Conservation (phyloP, 2,888 invertebrate genomes). For the Mesorhabditis spiculigera region DNA sequence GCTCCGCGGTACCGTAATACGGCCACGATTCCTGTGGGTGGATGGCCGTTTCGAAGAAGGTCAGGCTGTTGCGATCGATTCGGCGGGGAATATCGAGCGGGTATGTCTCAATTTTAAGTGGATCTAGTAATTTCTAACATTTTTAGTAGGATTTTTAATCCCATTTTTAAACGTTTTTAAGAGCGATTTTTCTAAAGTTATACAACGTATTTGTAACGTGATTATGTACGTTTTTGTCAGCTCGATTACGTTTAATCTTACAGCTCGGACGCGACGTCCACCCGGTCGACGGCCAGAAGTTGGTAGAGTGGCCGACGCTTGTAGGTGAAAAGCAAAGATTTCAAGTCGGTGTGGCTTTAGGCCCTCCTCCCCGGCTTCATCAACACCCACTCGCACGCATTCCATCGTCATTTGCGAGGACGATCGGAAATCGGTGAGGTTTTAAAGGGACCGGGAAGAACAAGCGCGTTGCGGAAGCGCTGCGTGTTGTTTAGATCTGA, state of each 20-base stretch:
- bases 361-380: slow-evolving; percentile 53
- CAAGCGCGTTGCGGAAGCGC: neutral
- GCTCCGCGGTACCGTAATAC: neutral
- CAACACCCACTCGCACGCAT: slow-evolving; percentile 55
- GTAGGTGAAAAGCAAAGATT: too few species aligned
- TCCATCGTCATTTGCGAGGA: slow-evolving; percentile 51
- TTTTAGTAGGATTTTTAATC: too few species aligned
- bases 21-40: neutral
- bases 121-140: too few species aligned
- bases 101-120: neutral
- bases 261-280: too few species aligned
- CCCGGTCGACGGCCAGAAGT: too few species aligned
- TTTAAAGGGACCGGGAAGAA: neutral
- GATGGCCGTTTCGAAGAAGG: slow-evolving; percentile 8
- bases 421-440: slow-evolving; percentile 43
- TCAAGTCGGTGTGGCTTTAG: slow-evolving; percentile 9
- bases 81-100: neutral
- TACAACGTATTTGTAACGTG: too few species aligned
- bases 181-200: too few species aligned
- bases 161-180: too few species aligned
- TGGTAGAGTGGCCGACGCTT: too few species aligned
- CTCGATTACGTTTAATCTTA: too few species aligned
- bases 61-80: neutral
- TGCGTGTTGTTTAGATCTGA: too few species aligned
- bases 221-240: too few species aligned